Conservation (phyloP, 2,113 vertebrate species). For the Telmatochromis sp. region DNA sequence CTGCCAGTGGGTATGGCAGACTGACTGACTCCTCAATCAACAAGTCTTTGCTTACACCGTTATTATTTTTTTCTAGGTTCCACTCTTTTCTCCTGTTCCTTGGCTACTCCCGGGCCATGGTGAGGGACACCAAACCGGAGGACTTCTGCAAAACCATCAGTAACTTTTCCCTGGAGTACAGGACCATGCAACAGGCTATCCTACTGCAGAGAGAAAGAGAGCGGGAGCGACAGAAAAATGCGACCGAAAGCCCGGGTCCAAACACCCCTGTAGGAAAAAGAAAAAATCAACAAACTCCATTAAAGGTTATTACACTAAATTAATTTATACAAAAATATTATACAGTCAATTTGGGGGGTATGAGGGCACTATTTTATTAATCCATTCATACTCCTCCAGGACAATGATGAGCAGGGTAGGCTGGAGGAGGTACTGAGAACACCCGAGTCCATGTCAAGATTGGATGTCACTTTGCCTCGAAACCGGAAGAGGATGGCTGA, state of each 20-base stretch:
- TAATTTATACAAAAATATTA: neutral
- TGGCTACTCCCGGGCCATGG: conserved; percentile 66
- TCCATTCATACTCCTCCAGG: neutral
- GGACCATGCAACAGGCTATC: conserved; percentile 47
- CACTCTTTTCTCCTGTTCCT: conserved; percentile 76
- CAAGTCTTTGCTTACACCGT: neutral
- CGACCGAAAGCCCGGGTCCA: neutral
- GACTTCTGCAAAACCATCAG: conserved; percentile 73
- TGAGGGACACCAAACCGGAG: conserved; percentile 56
- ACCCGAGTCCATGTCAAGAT: conserved; percentile 20
- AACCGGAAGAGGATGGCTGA: conserved; percentile 50
- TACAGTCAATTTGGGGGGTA: neutral
- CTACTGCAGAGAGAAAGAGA: conserved; percentile 58
- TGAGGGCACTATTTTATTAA: neutral
- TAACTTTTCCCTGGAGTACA: conserved; percentile 74
- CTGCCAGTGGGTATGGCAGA: neutral
- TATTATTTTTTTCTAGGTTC: conserved; percentile 51
- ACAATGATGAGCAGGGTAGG: conserved; percentile 46
- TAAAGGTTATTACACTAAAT: neutral
- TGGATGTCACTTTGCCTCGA: conserved; percentile 55
- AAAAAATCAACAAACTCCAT: neutral
- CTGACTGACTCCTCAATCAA: neutral
- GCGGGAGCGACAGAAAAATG: conserved; percentile 4
- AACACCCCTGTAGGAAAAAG: neutral
- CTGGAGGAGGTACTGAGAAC: conserved; percentile 68